Percentiles rank a stretch among this genome's conserved stretches.
phyloP scores from a whole-genome alignment of 2,113 vertebrate genomes.

The Micronycteris hirsuta region DNA sequence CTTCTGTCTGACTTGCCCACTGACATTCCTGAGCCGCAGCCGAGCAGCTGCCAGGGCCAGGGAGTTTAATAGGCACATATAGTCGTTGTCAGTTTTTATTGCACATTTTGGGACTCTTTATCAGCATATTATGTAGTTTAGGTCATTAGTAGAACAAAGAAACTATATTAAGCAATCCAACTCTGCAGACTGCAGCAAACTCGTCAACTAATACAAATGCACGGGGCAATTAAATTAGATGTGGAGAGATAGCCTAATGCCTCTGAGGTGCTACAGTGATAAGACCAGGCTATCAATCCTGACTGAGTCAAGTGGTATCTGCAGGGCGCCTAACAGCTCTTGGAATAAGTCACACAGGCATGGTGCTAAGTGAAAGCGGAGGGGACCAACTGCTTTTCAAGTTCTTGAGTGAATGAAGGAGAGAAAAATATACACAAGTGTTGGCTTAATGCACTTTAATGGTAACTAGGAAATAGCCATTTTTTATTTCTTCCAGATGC shows the following conservation, averaged over 20 bases:
- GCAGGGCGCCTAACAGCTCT: neutral
- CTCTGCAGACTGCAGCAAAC: neutral
- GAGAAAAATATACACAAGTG: neutral
- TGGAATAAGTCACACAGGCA: neutral
- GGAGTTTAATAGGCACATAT: neutral
- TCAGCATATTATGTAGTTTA: neutral
- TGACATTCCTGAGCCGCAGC: neutral
- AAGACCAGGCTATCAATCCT: neutral
- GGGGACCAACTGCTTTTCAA: neutral
- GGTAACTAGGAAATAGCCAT: neutral
- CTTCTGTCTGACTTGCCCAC: neutral
- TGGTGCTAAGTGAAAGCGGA: neutral
- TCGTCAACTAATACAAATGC: neutral
- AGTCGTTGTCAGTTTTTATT: neutral
- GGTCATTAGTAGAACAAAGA: neutral
- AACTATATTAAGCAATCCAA: neutral
- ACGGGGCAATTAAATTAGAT: neutral
- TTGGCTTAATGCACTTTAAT: neutral
- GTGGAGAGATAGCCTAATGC: rapidly evolving
- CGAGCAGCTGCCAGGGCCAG: neutral
- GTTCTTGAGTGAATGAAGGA: neutral
- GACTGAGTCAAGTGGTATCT: neutral
- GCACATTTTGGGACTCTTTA: neutral
- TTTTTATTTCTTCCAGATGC: constrained; percentile 55
- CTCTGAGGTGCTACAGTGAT: neutral